Conservation (phyloP, 2,888 invertebrate genomes). For the Drosophila nr. fundita region DNA sequence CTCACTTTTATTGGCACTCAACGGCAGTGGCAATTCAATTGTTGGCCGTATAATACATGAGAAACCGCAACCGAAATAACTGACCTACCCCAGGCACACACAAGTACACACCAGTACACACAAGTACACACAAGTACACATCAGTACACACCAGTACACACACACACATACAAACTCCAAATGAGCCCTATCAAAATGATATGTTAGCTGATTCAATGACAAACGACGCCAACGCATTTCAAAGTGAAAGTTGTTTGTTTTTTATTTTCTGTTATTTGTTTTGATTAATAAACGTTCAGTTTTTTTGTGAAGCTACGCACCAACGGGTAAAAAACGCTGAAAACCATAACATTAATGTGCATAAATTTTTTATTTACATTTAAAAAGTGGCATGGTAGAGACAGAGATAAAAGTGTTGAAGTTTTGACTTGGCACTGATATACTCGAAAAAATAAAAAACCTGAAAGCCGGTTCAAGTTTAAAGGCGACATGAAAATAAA, state of each 20-base stretch:
- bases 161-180: not conserved
- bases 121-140: not conserved
- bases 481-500: conserved; percentile 44
- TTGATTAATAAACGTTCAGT: conserved; percentile 39
- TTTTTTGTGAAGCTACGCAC: conserved; percentile 24
- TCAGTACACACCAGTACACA: not conserved
- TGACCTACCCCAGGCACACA: conserved; percentile 43
- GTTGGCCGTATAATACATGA: conserved; percentile 12
- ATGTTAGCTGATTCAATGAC: conserved; percentile 37
- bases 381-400: conserved; percentile 19
- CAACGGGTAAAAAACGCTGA: not conserved
- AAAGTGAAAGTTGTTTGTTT: conserved; percentile 66
- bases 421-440: conserved; percentile 15
- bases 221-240: conserved; percentile 51
- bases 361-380: conserved; percentile 55
- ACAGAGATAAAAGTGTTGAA: conserved; percentile 6
- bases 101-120: not conserved
- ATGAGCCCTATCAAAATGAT: conserved; percentile 12
- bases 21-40: conserved; percentile 24
- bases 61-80: conserved; percentile 35
- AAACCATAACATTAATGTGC: conserved; percentile 42
- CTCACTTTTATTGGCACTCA: conserved; percentile 24
- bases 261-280: conserved; percentile 41
- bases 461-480: conserved; percentile 63
- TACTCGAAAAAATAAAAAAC: conserved; percentile 4